Conservation (phyloP, 2,888 invertebrate genomes). For the Eupsilia transversa region DNA sequence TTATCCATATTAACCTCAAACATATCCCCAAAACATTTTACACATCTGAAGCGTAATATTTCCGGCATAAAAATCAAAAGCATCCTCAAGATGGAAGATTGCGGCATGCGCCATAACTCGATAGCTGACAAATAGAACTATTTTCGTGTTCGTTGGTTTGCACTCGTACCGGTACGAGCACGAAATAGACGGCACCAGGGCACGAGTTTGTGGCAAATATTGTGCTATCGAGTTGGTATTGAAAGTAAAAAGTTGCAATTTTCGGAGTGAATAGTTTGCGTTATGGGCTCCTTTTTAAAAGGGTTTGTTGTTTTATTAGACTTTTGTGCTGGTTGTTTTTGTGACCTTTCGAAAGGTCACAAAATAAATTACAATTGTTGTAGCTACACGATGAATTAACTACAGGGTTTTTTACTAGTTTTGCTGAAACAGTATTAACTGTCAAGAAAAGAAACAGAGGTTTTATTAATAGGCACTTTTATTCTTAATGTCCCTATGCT, state of each 20-base stretch:
- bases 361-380: neutral
- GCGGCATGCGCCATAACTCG: constrained; percentile 46
- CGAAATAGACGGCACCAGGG: constrained; percentile 27
- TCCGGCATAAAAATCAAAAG: constrained; percentile 44
- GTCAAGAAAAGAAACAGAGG: neutral
- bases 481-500: neutral
- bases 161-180: constrained; percentile 3
- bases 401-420: neutral
- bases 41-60: constrained; percentile 39
- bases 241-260: constrained; percentile 29
- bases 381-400: neutral
- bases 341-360: neutral
- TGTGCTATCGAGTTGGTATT: constrained; percentile 26
- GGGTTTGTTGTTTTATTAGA: neutral
- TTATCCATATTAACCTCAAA: constrained; percentile 11
- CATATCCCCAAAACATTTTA: constrained; percentile 18
- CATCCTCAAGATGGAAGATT: constrained; percentile 39
- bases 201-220: constrained; percentile 36
- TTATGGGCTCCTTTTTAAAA: neutral
- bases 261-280: constrained; percentile 8
- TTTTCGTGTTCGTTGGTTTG: constrained; percentile 35
- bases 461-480: neutral
- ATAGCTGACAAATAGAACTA: constrained; percentile 62
- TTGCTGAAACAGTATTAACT: neutral
- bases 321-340: neutral